These are phyloP conservation scores for Seriola aureovittata DNA, from an alignment of 2,113 vertebrate genomes.

Conservation along the genomic window DNA sequence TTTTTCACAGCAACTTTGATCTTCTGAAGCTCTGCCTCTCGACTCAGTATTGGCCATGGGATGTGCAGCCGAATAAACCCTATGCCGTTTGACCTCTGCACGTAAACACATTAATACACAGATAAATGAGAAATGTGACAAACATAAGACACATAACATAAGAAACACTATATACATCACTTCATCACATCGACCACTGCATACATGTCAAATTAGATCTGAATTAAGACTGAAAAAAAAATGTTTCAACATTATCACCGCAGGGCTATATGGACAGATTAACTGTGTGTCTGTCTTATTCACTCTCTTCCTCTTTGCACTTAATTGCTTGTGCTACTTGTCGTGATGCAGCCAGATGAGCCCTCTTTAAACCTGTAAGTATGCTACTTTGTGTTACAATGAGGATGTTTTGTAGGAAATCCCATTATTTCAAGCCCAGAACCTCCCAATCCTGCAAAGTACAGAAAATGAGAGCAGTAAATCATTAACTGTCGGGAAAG, in stretches of 20 bases:
- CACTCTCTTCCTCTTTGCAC: background rate
- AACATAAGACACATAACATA: constrained; percentile 3
- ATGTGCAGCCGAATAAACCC: constrained; percentile 94
- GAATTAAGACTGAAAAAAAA: background rate
- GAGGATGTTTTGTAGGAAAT: constrained; percentile 33
- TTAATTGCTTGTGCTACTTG: background rate
- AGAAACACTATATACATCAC: background rate
- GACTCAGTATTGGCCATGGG: constrained; percentile 94
- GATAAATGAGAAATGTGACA: background rate
- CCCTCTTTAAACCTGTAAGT: constrained; percentile 39
- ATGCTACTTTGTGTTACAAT: constrained; percentile 37
- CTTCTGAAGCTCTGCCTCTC: constrained; percentile 97
- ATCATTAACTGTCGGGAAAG: background rate
- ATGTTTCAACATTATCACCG: background rate
- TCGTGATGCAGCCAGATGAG: constrained; percentile 4
- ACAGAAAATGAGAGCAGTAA: constrained; percentile 5
- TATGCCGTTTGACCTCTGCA: constrained; percentile 85
- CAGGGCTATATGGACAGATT: background rate
- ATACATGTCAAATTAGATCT: background rate
- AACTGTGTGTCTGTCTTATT: background rate
- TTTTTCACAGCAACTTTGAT: constrained; percentile 98
- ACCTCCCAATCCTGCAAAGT: background rate
- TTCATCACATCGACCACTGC: background rate
- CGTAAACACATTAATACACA: constrained; percentile 35
- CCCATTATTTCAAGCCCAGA: constrained; percentile 43